Evolutionary conservation across 2,888 invertebrate species (phyloP).

Genomic region (Mystacides longicornis): DNA sequence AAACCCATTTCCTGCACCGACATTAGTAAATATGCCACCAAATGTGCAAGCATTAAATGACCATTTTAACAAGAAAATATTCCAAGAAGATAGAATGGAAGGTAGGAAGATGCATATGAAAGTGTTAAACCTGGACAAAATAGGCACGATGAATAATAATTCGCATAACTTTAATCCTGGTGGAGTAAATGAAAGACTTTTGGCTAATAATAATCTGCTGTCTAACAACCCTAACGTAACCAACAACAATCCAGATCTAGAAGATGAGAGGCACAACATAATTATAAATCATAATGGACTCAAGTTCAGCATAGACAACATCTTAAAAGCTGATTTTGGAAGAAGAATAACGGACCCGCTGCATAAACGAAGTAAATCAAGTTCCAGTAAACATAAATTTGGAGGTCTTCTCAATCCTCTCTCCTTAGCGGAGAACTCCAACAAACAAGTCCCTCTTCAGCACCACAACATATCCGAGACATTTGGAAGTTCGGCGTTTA

Average conservation of each 20-base stretch:
- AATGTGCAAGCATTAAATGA: slow-evolving; percentile 15
- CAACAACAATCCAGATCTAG: slow-evolving; percentile 23
- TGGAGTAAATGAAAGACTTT: slow-evolving; percentile 19
- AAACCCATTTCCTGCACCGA: slow-evolving; percentile 15
- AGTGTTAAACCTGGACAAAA: slow-evolving; percentile 14
- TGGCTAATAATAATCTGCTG: slow-evolving; percentile 33
- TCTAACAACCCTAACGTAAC: slow-evolving; percentile 31
- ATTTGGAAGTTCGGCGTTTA: slow-evolving; percentile 8
- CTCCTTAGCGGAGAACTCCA: neutral
- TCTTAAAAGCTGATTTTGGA: slow-evolving; percentile 79
- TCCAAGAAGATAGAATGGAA: slow-evolving; percentile 18
- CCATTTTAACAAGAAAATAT: slow-evolving; percentile 12
- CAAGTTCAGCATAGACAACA: slow-evolving; percentile 82
- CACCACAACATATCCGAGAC: slow-evolving; percentile 14
- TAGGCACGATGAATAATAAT: slow-evolving; percentile 12
- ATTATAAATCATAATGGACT: slow-evolving; percentile 52
- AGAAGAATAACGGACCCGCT: slow-evolving; percentile 62
- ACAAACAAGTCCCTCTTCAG: slow-evolving; percentile 20
- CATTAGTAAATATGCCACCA: slow-evolving; percentile 10
- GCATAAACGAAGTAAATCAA: slow-evolving; percentile 43
- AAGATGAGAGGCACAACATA: slow-evolving; percentile 31
- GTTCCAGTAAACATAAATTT: slow-evolving; percentile 23
- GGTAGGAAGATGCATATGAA: slow-evolving; percentile 12
- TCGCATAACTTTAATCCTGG: slow-evolving; percentile 9
- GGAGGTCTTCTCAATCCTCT: slow-evolving; percentile 19